A percentile compares a stretch with the other conserved stretches of the same genome.
phyloP scores from a whole-genome alignment of 2,113 vertebrate genomes.

The Pelecanoides urinatrix region DNA sequence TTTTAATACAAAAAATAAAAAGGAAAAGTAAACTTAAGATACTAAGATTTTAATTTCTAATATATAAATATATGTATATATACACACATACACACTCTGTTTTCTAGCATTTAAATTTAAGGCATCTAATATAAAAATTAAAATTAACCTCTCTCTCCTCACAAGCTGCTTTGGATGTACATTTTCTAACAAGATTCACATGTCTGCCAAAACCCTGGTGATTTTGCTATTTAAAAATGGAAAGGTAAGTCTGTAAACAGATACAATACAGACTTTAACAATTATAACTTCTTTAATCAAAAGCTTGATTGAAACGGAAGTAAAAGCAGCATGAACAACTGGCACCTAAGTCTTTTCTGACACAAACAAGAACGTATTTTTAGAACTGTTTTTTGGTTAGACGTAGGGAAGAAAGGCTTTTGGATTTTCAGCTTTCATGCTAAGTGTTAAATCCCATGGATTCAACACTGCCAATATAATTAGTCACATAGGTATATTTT shows the following conservation, averaged over 20 bases:
- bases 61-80: not conserved
- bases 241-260: not conserved
- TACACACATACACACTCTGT: not conserved
- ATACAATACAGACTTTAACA: not conserved
- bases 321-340: not conserved
- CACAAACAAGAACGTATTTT: not conserved
- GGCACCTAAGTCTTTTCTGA: not conserved
- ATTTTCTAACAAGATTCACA: not conserved
- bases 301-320: not conserved
- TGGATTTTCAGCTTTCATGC: not conserved
- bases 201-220: not conserved
- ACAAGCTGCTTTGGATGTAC: not conserved
- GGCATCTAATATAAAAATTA: not conserved
- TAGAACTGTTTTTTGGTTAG: not conserved
- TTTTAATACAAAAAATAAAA: not conserved
- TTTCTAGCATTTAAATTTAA: not conserved
- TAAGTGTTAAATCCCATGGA: fast-evolving
- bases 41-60: too few relatives aligned
- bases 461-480: not conserved
- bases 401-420: not conserved
- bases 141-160: not conserved
- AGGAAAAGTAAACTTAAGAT: not conserved
- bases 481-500: too few relatives aligned
- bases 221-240: not conserved
- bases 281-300: fast-evolving